A percentile compares a stretch with the other conserved stretches of the same genome.
phyloP scores from a whole-genome alignment of 2,113 vertebrate species.

The Murina feae region DNA sequence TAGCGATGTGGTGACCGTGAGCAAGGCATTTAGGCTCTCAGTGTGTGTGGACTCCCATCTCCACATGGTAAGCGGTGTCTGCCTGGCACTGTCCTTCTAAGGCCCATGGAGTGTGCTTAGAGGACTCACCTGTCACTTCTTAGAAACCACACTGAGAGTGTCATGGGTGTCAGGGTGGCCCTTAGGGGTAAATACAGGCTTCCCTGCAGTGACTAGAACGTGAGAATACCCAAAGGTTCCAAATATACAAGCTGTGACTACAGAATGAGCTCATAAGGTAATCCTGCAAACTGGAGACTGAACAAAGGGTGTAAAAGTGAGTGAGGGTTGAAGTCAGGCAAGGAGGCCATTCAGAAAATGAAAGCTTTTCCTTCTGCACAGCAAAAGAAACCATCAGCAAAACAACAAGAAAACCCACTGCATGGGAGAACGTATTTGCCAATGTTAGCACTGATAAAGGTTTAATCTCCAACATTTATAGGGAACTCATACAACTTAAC shows the following conservation, averaged over 20 bases:
- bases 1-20: fast-evolving
- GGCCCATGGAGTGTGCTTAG: not conserved
- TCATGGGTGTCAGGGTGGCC: not conserved
- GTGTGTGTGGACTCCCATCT: not conserved
- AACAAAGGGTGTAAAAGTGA: fast-evolving
- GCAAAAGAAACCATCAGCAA: no score
- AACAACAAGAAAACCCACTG: no score
- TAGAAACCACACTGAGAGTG: not conserved
- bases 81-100: not conserved
- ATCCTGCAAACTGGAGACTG: not conserved
- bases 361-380: no score
- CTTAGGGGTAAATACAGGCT: not conserved
- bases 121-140: not conserved
- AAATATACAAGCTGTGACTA: fast-evolving
- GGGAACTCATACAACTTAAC: no score
- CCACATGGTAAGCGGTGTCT: fast-evolving
- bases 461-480: no score
- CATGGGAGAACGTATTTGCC: no score
- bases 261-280: fast-evolving
- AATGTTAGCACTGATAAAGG: no score
- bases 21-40: fast-evolving
- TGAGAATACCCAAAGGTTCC: not conserved
- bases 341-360: not conserved
- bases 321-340: not conserved
- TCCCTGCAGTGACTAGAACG: not conserved